Conservation (phyloP, 2,797 vertebrate genomes). For the Peromyscus eremicus region DNA sequence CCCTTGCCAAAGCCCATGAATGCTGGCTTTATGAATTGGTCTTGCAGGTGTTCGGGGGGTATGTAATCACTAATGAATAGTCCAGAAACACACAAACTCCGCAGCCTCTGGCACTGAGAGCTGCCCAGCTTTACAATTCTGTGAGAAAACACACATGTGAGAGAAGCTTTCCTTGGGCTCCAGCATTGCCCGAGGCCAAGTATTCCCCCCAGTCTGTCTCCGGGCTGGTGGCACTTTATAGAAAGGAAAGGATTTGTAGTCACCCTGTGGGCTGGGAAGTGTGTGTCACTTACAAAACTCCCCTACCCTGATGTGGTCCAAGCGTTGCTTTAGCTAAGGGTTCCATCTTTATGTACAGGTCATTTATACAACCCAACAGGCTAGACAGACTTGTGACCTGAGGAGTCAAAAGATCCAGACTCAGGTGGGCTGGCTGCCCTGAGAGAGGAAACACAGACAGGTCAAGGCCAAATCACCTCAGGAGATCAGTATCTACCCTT, state of each 20-base stretch:
- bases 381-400: not conserved
- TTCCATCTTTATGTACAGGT: not conserved
- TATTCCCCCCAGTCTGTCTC: slow-evolving; percentile 71
- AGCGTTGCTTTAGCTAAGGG: not conserved
- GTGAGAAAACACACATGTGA: slow-evolving; percentile 84
- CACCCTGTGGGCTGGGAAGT: not conserved
- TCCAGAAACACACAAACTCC: slow-evolving; percentile 85
- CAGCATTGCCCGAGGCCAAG: slow-evolving; percentile 67
- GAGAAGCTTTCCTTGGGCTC: slow-evolving; percentile 48
- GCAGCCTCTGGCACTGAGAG: slow-evolving; percentile 86
- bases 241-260: slow-evolving; percentile 54
- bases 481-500: not conserved
- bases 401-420: not conserved
- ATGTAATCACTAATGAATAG: slow-evolving; percentile 89
- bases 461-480: not conserved
- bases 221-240: slow-evolving; percentile 68
- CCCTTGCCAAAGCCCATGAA: slow-evolving; percentile 91
- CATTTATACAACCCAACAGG: not conserved
- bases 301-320: not conserved
- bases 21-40: slow-evolving; percentile 90
- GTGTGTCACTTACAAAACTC: not conserved
- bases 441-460: not conserved
- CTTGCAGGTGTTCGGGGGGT: slow-evolving; percentile 90
- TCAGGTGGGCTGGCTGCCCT: not conserved
- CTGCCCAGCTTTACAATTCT: slow-evolving; percentile 80